Conservation (phyloP, 1,140 invertebrate species). For the Leptestheria dahalacensis region DNA sequence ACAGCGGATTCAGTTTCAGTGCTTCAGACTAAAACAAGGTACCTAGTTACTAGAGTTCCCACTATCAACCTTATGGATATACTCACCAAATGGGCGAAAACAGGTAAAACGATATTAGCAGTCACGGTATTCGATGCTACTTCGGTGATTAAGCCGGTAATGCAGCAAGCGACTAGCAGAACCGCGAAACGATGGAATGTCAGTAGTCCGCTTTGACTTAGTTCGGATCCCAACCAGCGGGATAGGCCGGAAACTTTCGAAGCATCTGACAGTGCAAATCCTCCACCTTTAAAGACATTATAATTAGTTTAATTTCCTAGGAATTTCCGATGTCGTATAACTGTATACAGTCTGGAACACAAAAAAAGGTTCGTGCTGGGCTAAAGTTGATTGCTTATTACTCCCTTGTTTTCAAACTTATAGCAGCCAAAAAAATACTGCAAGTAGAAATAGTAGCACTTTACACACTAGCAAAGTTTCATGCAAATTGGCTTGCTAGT, state of each 20-base stretch:
- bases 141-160: slow-evolving; percentile 48
- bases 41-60: too few species aligned
- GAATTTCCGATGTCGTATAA: slow-evolving; percentile 63
- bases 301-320: slow-evolving; percentile 55
- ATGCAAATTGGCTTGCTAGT: too few species aligned
- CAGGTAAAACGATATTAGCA: slow-evolving; percentile 63
- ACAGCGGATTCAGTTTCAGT: slow-evolving; percentile 36
- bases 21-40: slow-evolving; percentile 28
- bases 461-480: too few species aligned
- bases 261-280: slow-evolving; percentile 72
- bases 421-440: too few species aligned
- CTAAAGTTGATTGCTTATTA: too few species aligned
- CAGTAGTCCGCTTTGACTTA: slow-evolving; percentile 12
- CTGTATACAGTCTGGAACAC: slow-evolving; percentile 70
- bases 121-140: slow-evolving; percentile 70
- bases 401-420: too few species aligned
- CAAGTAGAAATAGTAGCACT: too few species aligned
- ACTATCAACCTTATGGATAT: too few species aligned
- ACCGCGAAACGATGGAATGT: background rate
- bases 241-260: slow-evolving; percentile 62
- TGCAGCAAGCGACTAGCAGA: slow-evolving; percentile 18
- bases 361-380: background rate
- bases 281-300: slow-evolving; percentile 46
- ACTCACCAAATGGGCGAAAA: slow-evolving; percentile 57
- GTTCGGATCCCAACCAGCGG: slow-evolving; percentile 45